Evolutionary conservation across 2,797 vertebrate species (phyloP).

Genomic region (Helarctos malayanus): DNA sequence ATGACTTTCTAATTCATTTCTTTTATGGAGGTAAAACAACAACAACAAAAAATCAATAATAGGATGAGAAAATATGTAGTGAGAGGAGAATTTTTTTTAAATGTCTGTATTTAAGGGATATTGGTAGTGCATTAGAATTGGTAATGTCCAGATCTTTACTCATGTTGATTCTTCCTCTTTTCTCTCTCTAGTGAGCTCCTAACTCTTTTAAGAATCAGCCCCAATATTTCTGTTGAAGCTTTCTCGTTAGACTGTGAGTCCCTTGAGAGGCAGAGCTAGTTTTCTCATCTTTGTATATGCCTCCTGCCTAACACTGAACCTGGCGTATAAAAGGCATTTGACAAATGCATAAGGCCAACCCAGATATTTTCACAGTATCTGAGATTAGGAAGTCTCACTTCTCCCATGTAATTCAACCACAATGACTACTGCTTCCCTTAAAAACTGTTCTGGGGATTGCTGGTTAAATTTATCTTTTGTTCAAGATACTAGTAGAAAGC

Average conservation of each 20-base stretch:
- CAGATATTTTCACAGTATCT: conserved; percentile 39
- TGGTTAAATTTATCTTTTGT: conserved; percentile 51
- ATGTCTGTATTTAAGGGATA: conserved; percentile 31
- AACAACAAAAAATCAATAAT: neutral
- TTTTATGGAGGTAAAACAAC: conserved; percentile 61
- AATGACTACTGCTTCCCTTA: conserved; percentile 3
- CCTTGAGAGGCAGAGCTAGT: neutral
- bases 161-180: conserved; percentile 1
- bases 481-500: conserved; percentile 36
- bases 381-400: neutral
- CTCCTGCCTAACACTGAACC: neutral
- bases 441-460: neutral
- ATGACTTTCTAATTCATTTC: conserved; percentile 61
- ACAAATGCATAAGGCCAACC: conserved; percentile 6
- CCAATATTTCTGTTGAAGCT: conserved; percentile 11
- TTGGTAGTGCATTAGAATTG: neutral
- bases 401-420: conserved; percentile 12
- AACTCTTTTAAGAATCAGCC: conserved; percentile 7
- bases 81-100: neutral
- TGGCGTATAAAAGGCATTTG: conserved; percentile 11
- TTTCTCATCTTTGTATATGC: conserved; percentile 52
- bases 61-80: conserved; percentile 38
- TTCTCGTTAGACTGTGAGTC: conserved; percentile 29
- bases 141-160: conserved; percentile 13
- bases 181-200: conserved; percentile 13